Evolutionary conservation across 2,113 vertebrate genomes (phyloP), one percentile per base, ranked within the genome.

Genomic region (Dipodomys spectabilis): DNA sequence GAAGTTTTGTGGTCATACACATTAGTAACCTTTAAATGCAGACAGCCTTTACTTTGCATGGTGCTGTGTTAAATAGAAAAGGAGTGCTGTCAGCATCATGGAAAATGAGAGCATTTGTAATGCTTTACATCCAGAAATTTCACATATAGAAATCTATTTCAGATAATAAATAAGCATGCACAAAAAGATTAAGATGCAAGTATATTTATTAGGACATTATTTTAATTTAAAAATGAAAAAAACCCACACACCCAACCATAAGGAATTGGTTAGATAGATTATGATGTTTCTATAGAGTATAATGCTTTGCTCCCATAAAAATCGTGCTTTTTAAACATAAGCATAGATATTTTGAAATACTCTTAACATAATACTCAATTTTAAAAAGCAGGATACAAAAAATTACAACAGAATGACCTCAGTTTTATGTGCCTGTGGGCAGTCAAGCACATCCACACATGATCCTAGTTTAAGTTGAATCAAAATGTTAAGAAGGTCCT

Each of bases 261-360:
- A 93, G 87, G 60, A 86, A 67, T 64, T 83, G 28, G 60, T 91
- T 94, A 86, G 81, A 74, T 67, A 89, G 91, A 95, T 96, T 91
- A 86, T 15, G 30, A 35, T 82, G 45, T 82, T 85, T 92, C n/a
- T 23, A 91, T 71, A 28, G 82, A 77, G 69, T 79, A 32, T 35
- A 93, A 86, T n/a, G 30, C 60, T 75, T 27, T 7, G 68, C 7
- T 35, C 88, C 57, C 67, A 74, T 88, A 95, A 95, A 90, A 92
- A 62, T 49, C 30, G 91, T 71, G n/a, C 88, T 94, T 90, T 92
- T 77, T 78, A 89, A 92, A 53, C 89, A 83, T 90, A 81, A 77
- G 16, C 32, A 69, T 72, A 81, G 69, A 88, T 35, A 90, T 92
- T 88, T 96, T 83, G 78, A 92, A 94, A 88, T 91, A 8, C 75